Evolutionary conservation across 2,113 vertebrate species (phyloP), one percentile per base, ranked within the genome.

Genomic region (Phyllostomus hastatus): DNA sequence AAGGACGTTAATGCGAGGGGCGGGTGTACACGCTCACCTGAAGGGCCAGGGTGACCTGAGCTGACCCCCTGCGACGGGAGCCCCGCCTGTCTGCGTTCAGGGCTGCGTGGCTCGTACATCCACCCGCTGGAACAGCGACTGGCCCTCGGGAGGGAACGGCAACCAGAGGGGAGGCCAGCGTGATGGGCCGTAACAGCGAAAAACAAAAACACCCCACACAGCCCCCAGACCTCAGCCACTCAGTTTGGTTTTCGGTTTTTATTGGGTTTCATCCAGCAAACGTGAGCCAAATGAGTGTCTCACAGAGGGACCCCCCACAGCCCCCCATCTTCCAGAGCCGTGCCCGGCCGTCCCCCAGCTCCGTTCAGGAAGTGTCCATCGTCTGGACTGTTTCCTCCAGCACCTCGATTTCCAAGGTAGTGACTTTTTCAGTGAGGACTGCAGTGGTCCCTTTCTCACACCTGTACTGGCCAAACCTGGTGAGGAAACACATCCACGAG

Each of bases 381-480:
- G 98, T 99, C 26, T 99, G 99, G 2, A 99, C 98, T 0, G 96
- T 98, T 67, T 99, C 99, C 46, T 99, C 99, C 90, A 99, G 79
- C 95, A 99, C 98, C 95, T 99, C 99, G 0, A 99, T 70, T 0
- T 98, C 98, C 97, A 99, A 95, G 22, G 92, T 78, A 0, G 97
- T 98, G 1, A 99, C 97, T 0, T 97, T 98, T 52, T 99, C 98
- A 0, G 98, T 97, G 90, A 99, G 98, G 75, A 98, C 88, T 0
- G 98, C 99, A 0, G 99, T 99, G 1, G 98, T 99, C 83, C 99
- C 99, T 78, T 98, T 98, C 88, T 99, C 99, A 96, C 99, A 99
- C 54, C 97, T 98, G 97, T 99, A 99, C 20, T 95, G 97, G 5
- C 99, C 99, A 33, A 96, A 97, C 96, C 99, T 99, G 95, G 43